A percentile compares a stretch with the other conserved stretches of the same genome.
Evolutionary conservation across 2,888 invertebrate species (phyloP).

Genomic region (Molanna angustata): DNA sequence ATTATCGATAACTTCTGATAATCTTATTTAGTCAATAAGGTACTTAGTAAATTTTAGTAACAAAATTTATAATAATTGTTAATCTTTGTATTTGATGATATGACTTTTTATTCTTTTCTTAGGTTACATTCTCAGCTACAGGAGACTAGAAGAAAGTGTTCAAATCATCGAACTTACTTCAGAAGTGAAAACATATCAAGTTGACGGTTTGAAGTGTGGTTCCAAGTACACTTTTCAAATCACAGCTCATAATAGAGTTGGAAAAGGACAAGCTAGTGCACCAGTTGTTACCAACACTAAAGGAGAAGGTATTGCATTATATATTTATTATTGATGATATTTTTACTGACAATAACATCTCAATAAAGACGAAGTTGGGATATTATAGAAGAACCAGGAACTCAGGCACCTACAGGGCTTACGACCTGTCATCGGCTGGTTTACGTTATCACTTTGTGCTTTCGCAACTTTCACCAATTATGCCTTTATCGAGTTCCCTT

Average conservation of each 20-base stretch:
- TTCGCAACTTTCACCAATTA: too few species aligned
- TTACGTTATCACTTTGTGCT: too few species aligned
- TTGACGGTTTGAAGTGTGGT: constrained; percentile 68
- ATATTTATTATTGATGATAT: too few species aligned
- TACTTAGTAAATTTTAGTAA: too few species aligned
- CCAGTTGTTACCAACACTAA: constrained; percentile 65
- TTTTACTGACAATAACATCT: too few species aligned
- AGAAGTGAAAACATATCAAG: constrained; percentile 62
- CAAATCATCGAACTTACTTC: constrained; percentile 61
- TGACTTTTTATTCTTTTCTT: constrained; percentile 33
- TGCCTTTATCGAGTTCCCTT: too few species aligned
- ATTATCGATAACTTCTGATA: too few species aligned
- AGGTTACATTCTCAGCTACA: constrained; percentile 60
- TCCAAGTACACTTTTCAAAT: constrained; percentile 68
- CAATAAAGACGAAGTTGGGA: too few species aligned
- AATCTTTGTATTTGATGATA: neutral
- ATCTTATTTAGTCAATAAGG: too few species aligned
- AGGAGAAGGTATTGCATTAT: constrained; percentile 57
- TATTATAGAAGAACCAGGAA: too few species aligned
- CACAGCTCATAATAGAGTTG: constrained; percentile 69
- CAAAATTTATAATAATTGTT: neutral
- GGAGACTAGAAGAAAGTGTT: constrained; percentile 60
- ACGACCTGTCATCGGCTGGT: too few species aligned
- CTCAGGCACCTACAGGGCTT: too few species aligned
- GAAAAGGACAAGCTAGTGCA: constrained; percentile 65